Evolutionary conservation across 2,888 invertebrate species (phyloP).

Genomic region (Cybosia mesomella): DNA sequence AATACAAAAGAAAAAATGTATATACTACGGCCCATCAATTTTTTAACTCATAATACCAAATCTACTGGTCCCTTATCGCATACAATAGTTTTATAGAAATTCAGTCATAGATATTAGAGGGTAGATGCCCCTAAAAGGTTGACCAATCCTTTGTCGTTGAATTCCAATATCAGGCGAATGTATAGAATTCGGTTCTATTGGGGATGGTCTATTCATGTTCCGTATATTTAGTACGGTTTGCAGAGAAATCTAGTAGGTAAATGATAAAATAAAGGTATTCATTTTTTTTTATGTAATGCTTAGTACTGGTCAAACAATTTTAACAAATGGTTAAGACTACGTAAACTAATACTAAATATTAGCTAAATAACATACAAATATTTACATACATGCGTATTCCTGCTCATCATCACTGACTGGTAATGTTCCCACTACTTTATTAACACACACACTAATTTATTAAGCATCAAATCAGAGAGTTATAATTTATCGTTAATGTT

Average conservation of each 20-base stretch:
- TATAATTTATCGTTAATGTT: too few species aligned
- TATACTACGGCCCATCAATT: conserved; percentile 49
- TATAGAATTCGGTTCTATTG: conserved; percentile 70
- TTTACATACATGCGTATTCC: too few species aligned
- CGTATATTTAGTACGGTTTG: conserved; percentile 39
- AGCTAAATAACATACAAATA: too few species aligned
- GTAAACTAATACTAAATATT: too few species aligned
- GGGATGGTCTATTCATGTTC: conserved; percentile 69
- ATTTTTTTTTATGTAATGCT: too few species aligned
- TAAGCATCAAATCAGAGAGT: too few species aligned
- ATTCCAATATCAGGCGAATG: conserved; percentile 79
- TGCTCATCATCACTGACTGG: too few species aligned
- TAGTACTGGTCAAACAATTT: too few species aligned
- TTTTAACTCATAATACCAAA: conserved; percentile 49
- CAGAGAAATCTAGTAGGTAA: conserved; percentile 15
- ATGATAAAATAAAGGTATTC: not conserved
- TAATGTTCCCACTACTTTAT: too few species aligned
- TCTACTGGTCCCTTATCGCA: conserved; percentile 45
- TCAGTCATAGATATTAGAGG: conserved; percentile 56
- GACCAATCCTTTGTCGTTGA: conserved; percentile 80
- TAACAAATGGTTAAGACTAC: too few species aligned
- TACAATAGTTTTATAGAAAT: conserved; percentile 58
- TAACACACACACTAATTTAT: too few species aligned
- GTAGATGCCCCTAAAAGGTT: conserved; percentile 68
- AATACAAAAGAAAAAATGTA: conserved; percentile 46